Percentiles rank a stretch among this genome's conserved stretches.
Conservation (phyloP, 92 coral and sea anemone species). For the Epizoanthus rinbou region DNA sequence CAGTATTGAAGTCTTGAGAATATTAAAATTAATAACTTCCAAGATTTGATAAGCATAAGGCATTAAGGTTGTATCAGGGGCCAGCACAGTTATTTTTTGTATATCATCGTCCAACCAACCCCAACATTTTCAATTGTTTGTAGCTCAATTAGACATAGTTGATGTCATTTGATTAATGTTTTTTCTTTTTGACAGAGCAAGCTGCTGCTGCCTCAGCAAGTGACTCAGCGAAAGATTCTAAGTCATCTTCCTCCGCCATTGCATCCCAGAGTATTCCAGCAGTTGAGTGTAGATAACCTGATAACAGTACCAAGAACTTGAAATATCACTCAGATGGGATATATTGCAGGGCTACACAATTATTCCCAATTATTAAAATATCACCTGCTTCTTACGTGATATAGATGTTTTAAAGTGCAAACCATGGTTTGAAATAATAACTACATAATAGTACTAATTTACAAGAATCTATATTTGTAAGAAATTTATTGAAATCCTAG, state of each 20-base stretch:
- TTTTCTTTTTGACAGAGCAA: constrained; percentile 38
- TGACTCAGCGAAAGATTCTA: constrained; percentile 53
- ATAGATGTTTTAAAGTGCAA: constrained; percentile 21
- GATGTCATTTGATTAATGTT: not conserved
- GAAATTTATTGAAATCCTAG: constrained; percentile 35
- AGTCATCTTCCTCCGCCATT: constrained; percentile 60
- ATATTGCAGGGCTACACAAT: constrained; percentile 15
- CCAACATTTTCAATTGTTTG: no score
- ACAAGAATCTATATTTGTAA: constrained; percentile 42
- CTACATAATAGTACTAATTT: constrained; percentile 3
- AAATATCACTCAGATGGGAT: not conserved
- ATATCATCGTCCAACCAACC: no score
- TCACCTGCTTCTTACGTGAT: constrained; percentile 28
- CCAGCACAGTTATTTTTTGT: no score
- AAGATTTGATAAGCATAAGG: no score
- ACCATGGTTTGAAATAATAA: constrained; percentile 17
- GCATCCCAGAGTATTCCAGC: constrained; percentile 64
- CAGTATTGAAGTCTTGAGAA: no score
- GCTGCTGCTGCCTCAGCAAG: constrained; percentile 58
- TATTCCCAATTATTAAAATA: constrained; percentile 6
- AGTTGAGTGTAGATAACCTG: constrained; percentile 93
- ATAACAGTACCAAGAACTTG: not conserved
- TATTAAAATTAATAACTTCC: no score
- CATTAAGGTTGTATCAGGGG: no score
- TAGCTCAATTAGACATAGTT: no score